phyloP scores from a whole-genome alignment of 1,140 invertebrate species.

The Dryas iulia region DNA sequence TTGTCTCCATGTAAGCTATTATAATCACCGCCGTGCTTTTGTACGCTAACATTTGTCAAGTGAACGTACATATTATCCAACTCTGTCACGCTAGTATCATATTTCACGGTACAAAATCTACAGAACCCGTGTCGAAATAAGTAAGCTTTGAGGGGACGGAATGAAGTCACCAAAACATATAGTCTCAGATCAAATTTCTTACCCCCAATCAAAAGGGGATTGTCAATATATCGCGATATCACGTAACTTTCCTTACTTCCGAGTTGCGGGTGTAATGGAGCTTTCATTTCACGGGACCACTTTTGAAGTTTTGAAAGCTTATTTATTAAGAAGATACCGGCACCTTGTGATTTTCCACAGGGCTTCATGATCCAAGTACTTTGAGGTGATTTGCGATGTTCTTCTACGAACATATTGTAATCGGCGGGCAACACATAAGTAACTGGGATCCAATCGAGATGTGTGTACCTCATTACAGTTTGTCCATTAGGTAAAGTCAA shows the following conservation, averaged over 20 bases:
- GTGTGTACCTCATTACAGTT: slow-evolving; percentile 90
- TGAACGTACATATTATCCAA: slow-evolving; percentile 92
- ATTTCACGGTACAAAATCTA: no score
- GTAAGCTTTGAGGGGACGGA: no score
- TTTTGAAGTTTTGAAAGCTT: slow-evolving; percentile 92
- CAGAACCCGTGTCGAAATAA: slow-evolving; percentile 90
- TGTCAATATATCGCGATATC: slow-evolving; percentile 90
- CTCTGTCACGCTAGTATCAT: slow-evolving; percentile 87
- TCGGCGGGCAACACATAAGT: slow-evolving; percentile 96
- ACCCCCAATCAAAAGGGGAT: slow-evolving; percentile 62
- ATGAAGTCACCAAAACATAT: slow-evolving; percentile 92
- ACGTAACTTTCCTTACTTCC: slow-evolving; percentile 91
- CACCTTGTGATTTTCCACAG: slow-evolving; percentile 92
- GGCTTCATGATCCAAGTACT: no score
- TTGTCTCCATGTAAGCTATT: slow-evolving; percentile 96
- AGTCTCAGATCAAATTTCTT: slow-evolving; percentile 93
- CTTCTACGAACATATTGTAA: slow-evolving; percentile 98
- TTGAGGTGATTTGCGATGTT: no score
- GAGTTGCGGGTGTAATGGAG: slow-evolving; percentile 89
- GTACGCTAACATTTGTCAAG: no score
- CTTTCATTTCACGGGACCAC: slow-evolving; percentile 90
- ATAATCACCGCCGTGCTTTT: no score
- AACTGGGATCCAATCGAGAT: no score
- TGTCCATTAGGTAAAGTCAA: slow-evolving; percentile 81
- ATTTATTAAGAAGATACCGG: slow-evolving; percentile 92